Evolutionary conservation across 23 tunicate genomes (phyloP), one percentile per base, ranked within the genome.

Genomic region (Trididemnum nubilum): DNA sequence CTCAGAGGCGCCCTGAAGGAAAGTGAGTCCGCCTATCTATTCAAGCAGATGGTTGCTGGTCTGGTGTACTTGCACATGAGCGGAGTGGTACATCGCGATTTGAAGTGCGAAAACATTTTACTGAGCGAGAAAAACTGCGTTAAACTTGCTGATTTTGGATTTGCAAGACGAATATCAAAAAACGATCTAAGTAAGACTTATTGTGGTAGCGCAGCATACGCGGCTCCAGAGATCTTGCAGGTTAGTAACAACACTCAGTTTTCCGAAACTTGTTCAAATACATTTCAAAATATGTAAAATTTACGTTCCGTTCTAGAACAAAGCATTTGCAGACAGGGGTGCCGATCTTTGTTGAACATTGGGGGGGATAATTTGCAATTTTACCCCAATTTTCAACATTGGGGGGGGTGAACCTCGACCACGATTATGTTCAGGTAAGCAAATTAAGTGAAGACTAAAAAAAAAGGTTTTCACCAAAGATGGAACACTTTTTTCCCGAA

Each of bases 81-180:
- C 37, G 78, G 83, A 1, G 83, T 94, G 23, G 94, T 94, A 2
- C 98, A 94, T 63, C 52, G 98, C 32, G 98, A 94, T 69, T 70
- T 94, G 44, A 94, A 94, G 70, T 94, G 98, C 49, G 98, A 94
- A 84, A 94, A 94, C 63, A 67, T 94, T 23, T 64, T 94, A 36
- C 75, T 94, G 23, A 87, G 67, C 72, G 39, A 63, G 3, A 84
- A 80, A 18, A 84, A 94, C 72, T 37, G n/a, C 5, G 65, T 83
- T 1, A 94, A 94, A 80, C 79, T 94, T 39, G 98, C 98, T 0
- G 98, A 94, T 76, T 94, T 94, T 52, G 98, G 98, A 26, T 94
- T 94, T 80, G 88, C 98, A 0, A 71, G 98, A 40, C 70, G 69
- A 64, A 82, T 86, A 81, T 63, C 72, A 26, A 51, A 36, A 15